Evolutionary conservation across 2,797 vertebrate genomes (phyloP).

Genomic region (Cossypha dichroa): DNA sequence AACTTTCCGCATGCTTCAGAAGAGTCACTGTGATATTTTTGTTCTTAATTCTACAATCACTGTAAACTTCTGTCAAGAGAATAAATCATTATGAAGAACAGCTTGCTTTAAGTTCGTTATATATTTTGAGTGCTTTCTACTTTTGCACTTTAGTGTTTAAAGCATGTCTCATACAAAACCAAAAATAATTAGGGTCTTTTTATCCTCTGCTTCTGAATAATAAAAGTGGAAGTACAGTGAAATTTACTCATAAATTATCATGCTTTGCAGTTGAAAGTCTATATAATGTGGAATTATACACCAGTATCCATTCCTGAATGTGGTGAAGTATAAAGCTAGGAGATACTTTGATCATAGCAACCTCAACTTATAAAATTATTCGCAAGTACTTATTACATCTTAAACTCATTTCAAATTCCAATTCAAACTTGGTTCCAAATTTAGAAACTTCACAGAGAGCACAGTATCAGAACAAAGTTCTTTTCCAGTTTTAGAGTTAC

Average conservation of each 20-base stretch:
- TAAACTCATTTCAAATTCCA: background rate
- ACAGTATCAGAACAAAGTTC: background rate
- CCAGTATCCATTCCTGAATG: background rate
- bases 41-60: background rate
- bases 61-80: background rate
- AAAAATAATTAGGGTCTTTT: background rate
- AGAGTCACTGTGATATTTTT: background rate
- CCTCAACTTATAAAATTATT: background rate
- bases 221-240: background rate
- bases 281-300: background rate
- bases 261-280: background rate
- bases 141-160: background rate
- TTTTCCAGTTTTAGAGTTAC: background rate
- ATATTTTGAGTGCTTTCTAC: background rate
- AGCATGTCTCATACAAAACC: background rate
- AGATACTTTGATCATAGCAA: background rate
- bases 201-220: background rate
- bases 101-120: background rate
- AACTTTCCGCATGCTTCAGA: background rate
- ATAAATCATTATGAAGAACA: background rate
- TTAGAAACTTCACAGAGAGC: background rate
- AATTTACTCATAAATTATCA: background rate
- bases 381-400: background rate
- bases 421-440: background rate
- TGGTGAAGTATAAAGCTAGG: background rate